phyloP scores from a whole-genome alignment of 1,140 invertebrate genomes.

The Ericerus pela region DNA sequence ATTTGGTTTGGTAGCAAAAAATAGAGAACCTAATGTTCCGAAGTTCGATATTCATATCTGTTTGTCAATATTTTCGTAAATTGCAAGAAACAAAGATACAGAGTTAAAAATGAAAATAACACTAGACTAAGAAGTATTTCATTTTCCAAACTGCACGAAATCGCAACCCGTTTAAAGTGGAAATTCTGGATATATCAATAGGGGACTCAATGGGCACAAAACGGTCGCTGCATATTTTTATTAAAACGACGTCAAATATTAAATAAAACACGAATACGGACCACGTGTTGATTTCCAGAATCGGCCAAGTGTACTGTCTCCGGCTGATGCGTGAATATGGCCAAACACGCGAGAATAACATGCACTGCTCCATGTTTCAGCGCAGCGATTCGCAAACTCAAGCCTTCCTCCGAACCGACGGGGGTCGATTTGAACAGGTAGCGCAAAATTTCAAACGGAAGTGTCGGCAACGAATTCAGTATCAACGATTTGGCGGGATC shows the following conservation, averaged over 20 bases:
- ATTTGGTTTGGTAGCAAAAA: too few species aligned
- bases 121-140: too few species aligned
- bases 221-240: too few species aligned
- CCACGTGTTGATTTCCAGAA: slow-evolving; percentile 10
- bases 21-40: too few species aligned
- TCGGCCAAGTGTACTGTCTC: slow-evolving; percentile 30
- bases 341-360: slow-evolving; percentile 68
- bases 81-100: too few species aligned
- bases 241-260: background rate
- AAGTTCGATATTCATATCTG: too few species aligned
- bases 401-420: slow-evolving; percentile 63
- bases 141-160: too few species aligned
- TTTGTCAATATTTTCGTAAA: too few species aligned
- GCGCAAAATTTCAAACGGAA: slow-evolving; percentile 74
- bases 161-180: too few species aligned
- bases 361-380: slow-evolving; percentile 69
- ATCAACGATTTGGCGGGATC: slow-evolving; percentile 61
- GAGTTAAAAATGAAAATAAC: too few species aligned
- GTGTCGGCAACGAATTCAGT: slow-evolving; percentile 58
- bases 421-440: slow-evolving; percentile 62
- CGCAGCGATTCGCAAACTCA: slow-evolving; percentile 57
- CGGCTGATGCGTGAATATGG: slow-evolving; percentile 74
- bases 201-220: too few species aligned
- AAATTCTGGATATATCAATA: too few species aligned
- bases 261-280: background rate